A percentile compares a stretch with the other conserved stretches of the same genome.
These are phyloP conservation scores for Leiothrix lutea DNA, from an alignment of 2,113 vertebrate genomes.

Conservation along the genomic window DNA sequence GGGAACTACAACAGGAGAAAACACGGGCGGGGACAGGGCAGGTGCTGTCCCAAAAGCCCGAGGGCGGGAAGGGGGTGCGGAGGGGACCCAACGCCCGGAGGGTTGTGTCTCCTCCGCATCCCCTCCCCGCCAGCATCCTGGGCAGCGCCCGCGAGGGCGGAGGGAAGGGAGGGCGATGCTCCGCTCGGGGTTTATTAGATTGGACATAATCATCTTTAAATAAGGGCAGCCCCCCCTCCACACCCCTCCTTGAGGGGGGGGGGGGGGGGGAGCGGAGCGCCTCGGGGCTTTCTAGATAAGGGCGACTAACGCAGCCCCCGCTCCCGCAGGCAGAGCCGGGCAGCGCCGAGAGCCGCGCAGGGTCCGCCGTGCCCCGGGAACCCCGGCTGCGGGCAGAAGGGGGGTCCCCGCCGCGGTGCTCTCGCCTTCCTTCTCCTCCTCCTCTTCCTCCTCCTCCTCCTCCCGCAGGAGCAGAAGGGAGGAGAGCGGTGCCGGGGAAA, in stretches of 20 bases:
- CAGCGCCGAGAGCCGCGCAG: neutral
- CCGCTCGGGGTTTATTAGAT: slow-evolving; percentile 70
- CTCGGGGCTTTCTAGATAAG: slow-evolving; percentile 35
- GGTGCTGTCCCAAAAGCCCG: neutral
- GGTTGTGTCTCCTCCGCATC: neutral
- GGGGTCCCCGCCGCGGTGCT: no score
- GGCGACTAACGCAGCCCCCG: slow-evolving; percentile 1
- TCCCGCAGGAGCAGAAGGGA: no score
- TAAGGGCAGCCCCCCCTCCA: slow-evolving; percentile 52
- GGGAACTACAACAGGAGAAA: slow-evolving; percentile 62
- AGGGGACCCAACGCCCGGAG: neutral
- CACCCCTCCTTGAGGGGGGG: neutral
- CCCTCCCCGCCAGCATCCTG: slow-evolving; percentile 24
- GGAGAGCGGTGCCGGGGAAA: no score
- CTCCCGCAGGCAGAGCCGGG: slow-evolving; percentile 44
- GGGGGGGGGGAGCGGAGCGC: slow-evolving; percentile 3
- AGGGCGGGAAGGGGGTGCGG: neutral
- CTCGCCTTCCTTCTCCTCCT: no score
- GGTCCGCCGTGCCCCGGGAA: neutral
- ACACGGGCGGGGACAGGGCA: slow-evolving; percentile 1
- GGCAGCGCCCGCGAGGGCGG: slow-evolving; percentile 35
- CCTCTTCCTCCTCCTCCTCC: no score
- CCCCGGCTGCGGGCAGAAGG: neutral
- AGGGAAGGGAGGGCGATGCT: slow-evolving; percentile 68
- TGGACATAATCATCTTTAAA: slow-evolving; percentile 75